phyloP scores from a whole-genome alignment of 2,888 invertebrate species.

The Drosophila austrosaltans region DNA sequence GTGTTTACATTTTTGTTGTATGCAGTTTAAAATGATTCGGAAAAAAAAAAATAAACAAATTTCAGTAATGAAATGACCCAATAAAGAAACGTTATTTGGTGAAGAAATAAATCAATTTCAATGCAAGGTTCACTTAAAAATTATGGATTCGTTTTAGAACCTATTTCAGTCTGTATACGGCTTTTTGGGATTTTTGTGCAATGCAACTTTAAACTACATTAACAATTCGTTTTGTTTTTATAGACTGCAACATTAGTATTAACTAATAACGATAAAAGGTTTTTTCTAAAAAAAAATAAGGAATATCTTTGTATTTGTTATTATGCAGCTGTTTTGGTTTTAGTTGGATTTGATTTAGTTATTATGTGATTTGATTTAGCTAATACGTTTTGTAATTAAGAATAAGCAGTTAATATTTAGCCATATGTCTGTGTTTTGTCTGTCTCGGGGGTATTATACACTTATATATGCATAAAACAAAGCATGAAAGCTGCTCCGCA shows the following conservation, averaged over 20 bases:
- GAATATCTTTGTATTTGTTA: neutral
- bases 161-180: neutral
- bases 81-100: neutral
- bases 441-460: slow-evolving; percentile 1
- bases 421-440: slow-evolving; percentile 4
- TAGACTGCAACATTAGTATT: neutral
- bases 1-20: neutral
- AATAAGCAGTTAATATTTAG: slow-evolving; percentile 13
- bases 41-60: no score
- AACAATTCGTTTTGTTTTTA: neutral
- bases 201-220: neutral
- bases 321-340: slow-evolving; percentile 8
- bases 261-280: neutral
- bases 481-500: slow-evolving; percentile 38
- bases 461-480: slow-evolving; percentile 32
- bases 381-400: slow-evolving; percentile 6
- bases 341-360: neutral
- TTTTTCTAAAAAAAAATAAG: neutral
- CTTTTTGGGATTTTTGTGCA: neutral
- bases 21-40: neutral
- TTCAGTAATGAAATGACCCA: no score
- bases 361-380: neutral
- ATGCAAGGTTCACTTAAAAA: neutral
- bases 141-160: neutral
- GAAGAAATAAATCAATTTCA: neutral